phyloP scores from a whole-genome alignment of 2,888 invertebrate species.

The Petrolisthes manimaculis region DNA sequence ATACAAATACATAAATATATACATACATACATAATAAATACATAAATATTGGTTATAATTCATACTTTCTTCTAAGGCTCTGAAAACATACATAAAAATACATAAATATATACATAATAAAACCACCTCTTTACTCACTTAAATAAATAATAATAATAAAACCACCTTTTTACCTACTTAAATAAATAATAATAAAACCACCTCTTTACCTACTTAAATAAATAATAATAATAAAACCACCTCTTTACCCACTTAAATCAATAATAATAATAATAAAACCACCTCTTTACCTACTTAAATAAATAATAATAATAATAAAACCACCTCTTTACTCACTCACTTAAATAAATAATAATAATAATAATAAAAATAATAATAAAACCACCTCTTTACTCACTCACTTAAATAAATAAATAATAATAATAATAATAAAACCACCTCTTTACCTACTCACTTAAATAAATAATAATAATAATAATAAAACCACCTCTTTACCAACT shows the following conservation, averaged over 20 bases:
- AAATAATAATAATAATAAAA: background rate
- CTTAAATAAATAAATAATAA: background rate
- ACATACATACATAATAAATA: too few species aligned
- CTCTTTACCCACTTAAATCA: too few species aligned
- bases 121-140: background rate
- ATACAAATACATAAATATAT: too few species aligned
- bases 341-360: background rate
- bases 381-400: background rate
- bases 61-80: constrained; percentile 66
- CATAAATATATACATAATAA: too few species aligned
- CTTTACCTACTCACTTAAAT: background rate
- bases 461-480: background rate
- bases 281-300: background rate
- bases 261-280: background rate
- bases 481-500: too few species aligned
- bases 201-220: background rate
- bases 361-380: background rate
- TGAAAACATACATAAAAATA: too few species aligned
- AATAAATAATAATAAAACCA: background rate
- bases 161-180: background rate
- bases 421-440: background rate
- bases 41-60: constrained; percentile 69
- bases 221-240: background rate
- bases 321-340: too few species aligned
- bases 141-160: background rate